A percentile compares a stretch with the other conserved stretches of the same genome.
Conservation (phyloP, 1,140 invertebrate species). For the Drosophila bocki region DNA sequence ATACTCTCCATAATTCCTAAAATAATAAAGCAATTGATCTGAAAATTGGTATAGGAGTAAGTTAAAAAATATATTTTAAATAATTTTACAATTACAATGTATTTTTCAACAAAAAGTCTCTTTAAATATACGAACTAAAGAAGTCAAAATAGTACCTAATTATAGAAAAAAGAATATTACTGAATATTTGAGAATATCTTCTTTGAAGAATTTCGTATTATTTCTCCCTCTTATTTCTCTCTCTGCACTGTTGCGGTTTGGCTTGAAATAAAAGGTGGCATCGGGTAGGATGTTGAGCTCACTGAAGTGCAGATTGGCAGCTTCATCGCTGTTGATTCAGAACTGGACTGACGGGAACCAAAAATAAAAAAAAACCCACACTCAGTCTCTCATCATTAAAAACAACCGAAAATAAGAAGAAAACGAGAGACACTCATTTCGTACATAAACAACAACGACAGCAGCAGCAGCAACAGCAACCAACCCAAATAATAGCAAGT, state of each 20-base stretch:
- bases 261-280: slow-evolving; percentile 13
- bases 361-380: slow-evolving; percentile 42
- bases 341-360: slow-evolving; percentile 70
- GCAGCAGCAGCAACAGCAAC: slow-evolving; percentile 18
- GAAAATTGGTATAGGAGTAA: neutral
- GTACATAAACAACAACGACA: slow-evolving; percentile 55
- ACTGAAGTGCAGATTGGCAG: slow-evolving; percentile 50
- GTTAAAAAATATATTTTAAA: neutral
- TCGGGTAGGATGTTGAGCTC: slow-evolving; percentile 19
- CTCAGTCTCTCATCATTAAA: slow-evolving; percentile 63
- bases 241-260: slow-evolving; percentile 26
- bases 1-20: no score
- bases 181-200: no score
- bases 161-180: no score
- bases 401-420: slow-evolving; percentile 50
- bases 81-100: no score
- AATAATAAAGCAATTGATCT: no score
- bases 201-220: no score
- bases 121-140: no score
- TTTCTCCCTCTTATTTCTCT: neutral
- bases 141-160: no score
- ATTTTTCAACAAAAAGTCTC: no score
- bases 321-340: slow-evolving; percentile 56
- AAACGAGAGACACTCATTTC: slow-evolving; percentile 54
- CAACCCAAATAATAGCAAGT: slow-evolving; percentile 60